phyloP scores from a whole-genome alignment of 2,888 invertebrate species.

The Cenopis cana region DNA sequence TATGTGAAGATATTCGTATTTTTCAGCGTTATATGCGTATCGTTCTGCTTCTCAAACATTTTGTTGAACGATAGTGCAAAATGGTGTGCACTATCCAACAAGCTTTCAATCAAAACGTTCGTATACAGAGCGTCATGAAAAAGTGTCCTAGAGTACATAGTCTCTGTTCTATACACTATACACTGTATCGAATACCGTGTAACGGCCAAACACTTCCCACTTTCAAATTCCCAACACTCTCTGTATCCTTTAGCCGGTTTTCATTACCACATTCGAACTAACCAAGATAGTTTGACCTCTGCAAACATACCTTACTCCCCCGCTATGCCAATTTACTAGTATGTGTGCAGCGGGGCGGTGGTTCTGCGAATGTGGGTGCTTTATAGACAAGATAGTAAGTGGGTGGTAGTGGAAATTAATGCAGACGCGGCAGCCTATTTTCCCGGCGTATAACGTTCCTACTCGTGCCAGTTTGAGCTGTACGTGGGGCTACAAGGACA shows the following conservation, averaged over 20 bases:
- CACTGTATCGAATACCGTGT: slow-evolving; percentile 16
- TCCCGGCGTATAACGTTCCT: slow-evolving; percentile 60
- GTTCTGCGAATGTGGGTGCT: slow-evolving; percentile 21
- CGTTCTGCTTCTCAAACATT: no score
- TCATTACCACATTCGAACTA: slow-evolving; percentile 29
- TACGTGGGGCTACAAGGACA: slow-evolving; percentile 48
- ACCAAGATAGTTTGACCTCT: slow-evolving; percentile 15
- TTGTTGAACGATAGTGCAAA: no score
- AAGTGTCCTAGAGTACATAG: not conserved
- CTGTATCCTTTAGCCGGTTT: slow-evolving; percentile 23
- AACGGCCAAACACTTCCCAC: slow-evolving; percentile 8
- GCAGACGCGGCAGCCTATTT: slow-evolving; percentile 64
- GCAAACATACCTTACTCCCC: slow-evolving; percentile 7
- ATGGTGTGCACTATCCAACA: not conserved
- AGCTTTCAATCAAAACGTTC: not conserved
- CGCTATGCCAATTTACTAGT: not conserved
- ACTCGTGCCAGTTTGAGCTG: slow-evolving; percentile 51
- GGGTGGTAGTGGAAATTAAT: slow-evolving; percentile 62
- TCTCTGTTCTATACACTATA: not conserved
- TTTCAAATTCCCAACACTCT: slow-evolving; percentile 31
- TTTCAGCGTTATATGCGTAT: no score
- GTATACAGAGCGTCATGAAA: not conserved
- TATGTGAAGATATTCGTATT: no score
- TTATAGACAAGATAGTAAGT: slow-evolving; percentile 48
- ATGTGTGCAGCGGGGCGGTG: slow-evolving; percentile 2